Conservation (phyloP, 1,140 invertebrate species). For the Leptopilina clavipes region DNA sequence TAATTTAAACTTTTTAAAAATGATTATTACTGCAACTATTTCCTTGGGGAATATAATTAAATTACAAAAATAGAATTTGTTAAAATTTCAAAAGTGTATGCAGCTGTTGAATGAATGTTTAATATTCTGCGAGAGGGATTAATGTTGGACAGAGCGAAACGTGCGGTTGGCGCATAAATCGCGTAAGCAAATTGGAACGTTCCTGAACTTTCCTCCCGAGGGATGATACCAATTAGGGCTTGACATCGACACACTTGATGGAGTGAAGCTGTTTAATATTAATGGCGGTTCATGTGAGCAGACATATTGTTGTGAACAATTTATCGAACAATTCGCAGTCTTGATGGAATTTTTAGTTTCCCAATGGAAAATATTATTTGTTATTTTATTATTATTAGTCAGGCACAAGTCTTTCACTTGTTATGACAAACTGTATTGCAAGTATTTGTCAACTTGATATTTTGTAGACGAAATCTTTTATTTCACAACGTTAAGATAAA, state of each 20-base stretch:
- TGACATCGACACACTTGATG: slow-evolving; percentile 27
- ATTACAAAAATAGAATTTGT: no score
- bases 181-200: slow-evolving; percentile 21
- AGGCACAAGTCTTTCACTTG: no score
- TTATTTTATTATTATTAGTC: no score
- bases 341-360: background rate
- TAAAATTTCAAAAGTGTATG: background rate
- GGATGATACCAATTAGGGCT: slow-evolving; percentile 25
- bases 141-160: slow-evolving; percentile 9
- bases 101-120: background rate
- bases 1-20: no score
- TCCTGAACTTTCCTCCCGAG: slow-evolving; percentile 28
- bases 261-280: slow-evolving; percentile 28
- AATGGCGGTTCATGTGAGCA: background rate
- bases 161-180: slow-evolving; percentile 6
- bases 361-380: background rate
- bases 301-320: background rate
- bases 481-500: no score
- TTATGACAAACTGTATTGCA: no score
- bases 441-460: no score
- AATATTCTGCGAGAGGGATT: slow-evolving; percentile 5
- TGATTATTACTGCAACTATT: no score
- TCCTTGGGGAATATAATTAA: no score
- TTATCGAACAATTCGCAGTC: background rate
- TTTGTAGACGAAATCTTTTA: no score